Conservation (phyloP, 1,140 invertebrate species). For the Campoletis sonorensis region DNA sequence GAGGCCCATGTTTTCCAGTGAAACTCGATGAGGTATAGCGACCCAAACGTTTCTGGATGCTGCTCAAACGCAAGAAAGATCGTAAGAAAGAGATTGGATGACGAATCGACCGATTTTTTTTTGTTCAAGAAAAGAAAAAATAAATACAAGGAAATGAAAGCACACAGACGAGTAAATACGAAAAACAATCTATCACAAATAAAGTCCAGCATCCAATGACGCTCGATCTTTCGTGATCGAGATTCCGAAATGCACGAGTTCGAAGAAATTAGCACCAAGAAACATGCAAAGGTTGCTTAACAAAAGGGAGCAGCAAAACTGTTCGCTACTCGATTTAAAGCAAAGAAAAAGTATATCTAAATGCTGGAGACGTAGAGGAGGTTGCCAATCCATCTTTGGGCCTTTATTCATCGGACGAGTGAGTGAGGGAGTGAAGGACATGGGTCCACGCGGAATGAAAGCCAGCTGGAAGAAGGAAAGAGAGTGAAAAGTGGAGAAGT, state of each 20-base stretch:
- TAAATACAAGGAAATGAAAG: background rate
- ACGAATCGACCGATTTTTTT: slow-evolving; percentile 39
- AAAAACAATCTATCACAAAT: slow-evolving; percentile 57
- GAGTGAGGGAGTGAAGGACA: slow-evolving; percentile 56
- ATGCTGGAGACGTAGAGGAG: slow-evolving; percentile 4
- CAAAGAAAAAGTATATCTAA: slow-evolving; percentile 20
- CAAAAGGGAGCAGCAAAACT: too few relatives aligned
- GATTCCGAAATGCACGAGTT: too few relatives aligned
- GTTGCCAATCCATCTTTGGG: slow-evolving; percentile 68
- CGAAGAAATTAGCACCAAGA: too few relatives aligned
- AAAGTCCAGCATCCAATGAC: slow-evolving; percentile 41
- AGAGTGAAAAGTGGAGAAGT: slow-evolving; percentile 44
- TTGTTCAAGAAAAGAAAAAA: background rate
- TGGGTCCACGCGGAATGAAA: slow-evolving; percentile 48
- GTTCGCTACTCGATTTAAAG: too few relatives aligned
- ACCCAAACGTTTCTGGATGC: slow-evolving; percentile 22
- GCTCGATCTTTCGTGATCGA: background rate
- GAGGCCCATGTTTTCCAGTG: slow-evolving; percentile 4
- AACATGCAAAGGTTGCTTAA: too few relatives aligned
- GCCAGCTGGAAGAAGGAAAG: slow-evolving; percentile 41
- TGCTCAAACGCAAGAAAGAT: background rate
- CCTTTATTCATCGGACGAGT: slow-evolving; percentile 69
- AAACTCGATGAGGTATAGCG: slow-evolving; percentile 35
- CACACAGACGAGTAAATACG: background rate
- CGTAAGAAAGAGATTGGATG: slow-evolving; percentile 44